Base-by-base conservation (phyloP, 2,888 invertebrate species). In the Macrosoma leucophasiata region DNA sequence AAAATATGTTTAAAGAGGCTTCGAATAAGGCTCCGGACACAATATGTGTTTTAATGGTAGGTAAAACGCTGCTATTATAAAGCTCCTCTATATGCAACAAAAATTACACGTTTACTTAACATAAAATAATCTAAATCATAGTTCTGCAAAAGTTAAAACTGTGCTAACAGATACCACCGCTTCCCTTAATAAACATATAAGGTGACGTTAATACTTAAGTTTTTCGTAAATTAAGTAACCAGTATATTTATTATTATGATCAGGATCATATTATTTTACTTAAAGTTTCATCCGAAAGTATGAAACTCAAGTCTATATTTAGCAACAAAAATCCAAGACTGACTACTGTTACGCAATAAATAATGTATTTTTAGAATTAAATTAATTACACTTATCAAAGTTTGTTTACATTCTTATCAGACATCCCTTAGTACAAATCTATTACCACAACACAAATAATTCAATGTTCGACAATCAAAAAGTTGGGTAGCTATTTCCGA, bases 171-270 rank as follows among this genome's bases (percentile, higher is more conserved):
- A 5, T 4, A 5, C 17, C 7, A 17, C 17, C 17, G 4, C 17
- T 4, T 17, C 17, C 4, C 7, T 4, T 4, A 5, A 17, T 15
- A 10, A 13, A 25, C 15, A 13, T 15, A 3, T 21, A 14, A 26
- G 12, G 14, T n/a, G 8, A 27, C 30, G 10, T 13, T 9, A 9
- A 29, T 31, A 61, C 70, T 67, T 51, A 69, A 74, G 37, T 51
- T 41, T 12, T 62, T 56, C 8, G 52, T 55, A 43, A 74, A 74
- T n/a, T 75, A 37, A 37, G 61, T 58, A 1, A 50, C 48, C 22
- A 23, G 15, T 26, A 7, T 33, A 11, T 2, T 2, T 21, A 12
- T 14, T 22, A 1, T 28, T 6, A 15, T 7, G n/a, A 21, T 21
- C 10, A 21, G 3, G 13, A 13, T 6, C 2, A 6, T 14, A 14